These are phyloP conservation scores for Hipposideros larvatus DNA, from an alignment of 2,797 vertebrate genomes.

Conservation along the genomic window DNA sequence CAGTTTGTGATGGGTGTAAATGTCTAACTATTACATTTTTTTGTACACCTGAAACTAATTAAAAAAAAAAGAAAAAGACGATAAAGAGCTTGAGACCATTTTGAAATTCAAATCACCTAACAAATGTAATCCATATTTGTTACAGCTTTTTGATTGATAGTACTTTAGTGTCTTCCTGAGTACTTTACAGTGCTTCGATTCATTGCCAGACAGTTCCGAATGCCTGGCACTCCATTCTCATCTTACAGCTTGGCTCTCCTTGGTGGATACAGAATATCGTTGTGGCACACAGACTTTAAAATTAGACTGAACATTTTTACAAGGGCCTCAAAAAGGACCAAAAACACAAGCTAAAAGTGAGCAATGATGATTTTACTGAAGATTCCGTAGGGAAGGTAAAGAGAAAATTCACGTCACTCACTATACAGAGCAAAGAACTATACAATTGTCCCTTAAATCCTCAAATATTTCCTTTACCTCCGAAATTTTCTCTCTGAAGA, in stretches of 20 bases:
- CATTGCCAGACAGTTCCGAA: neutral
- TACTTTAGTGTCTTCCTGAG: neutral
- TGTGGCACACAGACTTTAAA: neutral
- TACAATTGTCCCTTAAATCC: neutral
- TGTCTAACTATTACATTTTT: too few species aligned
- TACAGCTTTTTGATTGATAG: neutral
- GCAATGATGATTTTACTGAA: neutral
- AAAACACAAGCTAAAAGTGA: neutral
- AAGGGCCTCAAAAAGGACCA: neutral
- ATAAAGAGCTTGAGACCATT: neutral
- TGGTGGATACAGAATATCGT: neutral
- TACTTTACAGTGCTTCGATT: too few species aligned
- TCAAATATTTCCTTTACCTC: neutral
- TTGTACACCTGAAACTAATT: too few species aligned
- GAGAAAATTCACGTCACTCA: neutral
- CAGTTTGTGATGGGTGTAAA: too few species aligned
- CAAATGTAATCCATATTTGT: neutral
- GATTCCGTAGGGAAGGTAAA: neutral
- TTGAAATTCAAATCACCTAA: neutral
- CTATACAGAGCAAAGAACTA: neutral
- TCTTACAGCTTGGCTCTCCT: neutral
- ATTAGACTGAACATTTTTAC: neutral
- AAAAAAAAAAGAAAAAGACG: neutral
- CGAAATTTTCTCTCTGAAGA: neutral
- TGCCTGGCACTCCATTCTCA: neutral